Base-by-base conservation (phyloP, 2,888 invertebrate genomes). In the Himalopsyche tibetana region DNA sequence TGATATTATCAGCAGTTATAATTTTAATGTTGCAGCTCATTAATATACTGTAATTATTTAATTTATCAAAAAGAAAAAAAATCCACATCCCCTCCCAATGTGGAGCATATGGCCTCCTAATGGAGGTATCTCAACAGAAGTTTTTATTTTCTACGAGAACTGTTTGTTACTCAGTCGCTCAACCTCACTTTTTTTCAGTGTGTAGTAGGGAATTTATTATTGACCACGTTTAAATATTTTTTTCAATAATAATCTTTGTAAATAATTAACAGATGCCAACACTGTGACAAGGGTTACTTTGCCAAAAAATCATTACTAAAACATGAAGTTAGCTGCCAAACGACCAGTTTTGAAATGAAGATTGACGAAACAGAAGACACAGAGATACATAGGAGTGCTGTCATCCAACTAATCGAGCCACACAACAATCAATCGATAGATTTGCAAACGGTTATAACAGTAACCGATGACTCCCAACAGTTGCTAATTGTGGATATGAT, bases 401-500 rank as follows among this genome's bases (percentile, higher is more conserved):
- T 84, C n/a, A 84, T 80, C 36, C 79, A 84, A 55, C 42, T 80
- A 84, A 55, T 80, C 4, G 84, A 79, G 5, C 45, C 79, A 9
- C 38, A 83, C 38, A 51, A 42, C 28, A 42, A 38, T 40, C 55
- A 40, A 6, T 19, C 55, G 28, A 56, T 80, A 56, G 80, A 84
- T 45, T 28, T 80, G 15, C 80, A 80, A 42, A 56, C 56, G 12
- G 84, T 84, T 45, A 80, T 63, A n/a, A 45, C 56, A 28, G 83
- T 42, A 38, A 69, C 45, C n/a, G 55, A 80, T n/a, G 84, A 84
- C 45, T 42, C 55, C 9, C 55, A 85, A 19, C 82, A 85, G 8
- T 55, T 85, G 12, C 79, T 85, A 63, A 82, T 85, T 42, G 83
- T 85, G 28, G 85, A 85, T 17, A 82, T 85, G 85, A 85, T 85